These are phyloP conservation scores for Luffia ferchaultella DNA, from an alignment of 2,888 invertebrate species.

Conservation along the genomic window DNA sequence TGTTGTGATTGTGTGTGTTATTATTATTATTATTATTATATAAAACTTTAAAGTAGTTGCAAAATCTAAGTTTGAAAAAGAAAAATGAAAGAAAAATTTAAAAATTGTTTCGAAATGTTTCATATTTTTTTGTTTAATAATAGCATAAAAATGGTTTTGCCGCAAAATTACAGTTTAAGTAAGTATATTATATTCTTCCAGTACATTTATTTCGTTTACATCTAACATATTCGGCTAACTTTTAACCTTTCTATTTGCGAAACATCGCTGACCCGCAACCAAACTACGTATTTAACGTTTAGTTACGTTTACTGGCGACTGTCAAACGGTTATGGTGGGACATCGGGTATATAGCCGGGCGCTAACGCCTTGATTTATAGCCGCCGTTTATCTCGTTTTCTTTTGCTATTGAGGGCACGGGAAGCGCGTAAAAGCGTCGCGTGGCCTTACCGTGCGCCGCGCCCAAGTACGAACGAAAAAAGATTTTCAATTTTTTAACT, in stretches of 20 bases:
- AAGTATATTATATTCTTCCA: background rate
- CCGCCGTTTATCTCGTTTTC: slow-evolving; percentile 40
- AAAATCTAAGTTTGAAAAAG: too few species aligned
- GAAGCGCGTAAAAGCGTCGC: background rate
- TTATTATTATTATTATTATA: too few species aligned
- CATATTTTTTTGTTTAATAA: background rate
- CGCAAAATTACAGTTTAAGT: background rate
- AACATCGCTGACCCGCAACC: slow-evolving; percentile 27
- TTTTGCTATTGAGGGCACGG: slow-evolving; percentile 21
- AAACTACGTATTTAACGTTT: background rate
- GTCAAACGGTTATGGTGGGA: background rate
- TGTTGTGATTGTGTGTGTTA: too few species aligned
- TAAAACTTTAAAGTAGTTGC: too few species aligned
- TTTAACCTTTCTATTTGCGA: background rate
- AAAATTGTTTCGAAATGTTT: background rate
- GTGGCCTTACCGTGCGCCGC: background rate
- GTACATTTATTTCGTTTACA: background rate
- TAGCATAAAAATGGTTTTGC: background rate
- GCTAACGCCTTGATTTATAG: slow-evolving; percentile 48
- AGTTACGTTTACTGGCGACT: background rate
- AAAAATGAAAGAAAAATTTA: too few species aligned
- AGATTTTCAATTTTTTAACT: slow-evolving; percentile 15
- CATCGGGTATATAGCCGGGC: slow-evolving; percentile 1
- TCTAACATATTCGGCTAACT: background rate
- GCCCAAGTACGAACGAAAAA: background rate